These are phyloP conservation scores for Drosophila histrio DNA, from an alignment of 2,888 invertebrate genomes.

Conservation along the genomic window DNA sequence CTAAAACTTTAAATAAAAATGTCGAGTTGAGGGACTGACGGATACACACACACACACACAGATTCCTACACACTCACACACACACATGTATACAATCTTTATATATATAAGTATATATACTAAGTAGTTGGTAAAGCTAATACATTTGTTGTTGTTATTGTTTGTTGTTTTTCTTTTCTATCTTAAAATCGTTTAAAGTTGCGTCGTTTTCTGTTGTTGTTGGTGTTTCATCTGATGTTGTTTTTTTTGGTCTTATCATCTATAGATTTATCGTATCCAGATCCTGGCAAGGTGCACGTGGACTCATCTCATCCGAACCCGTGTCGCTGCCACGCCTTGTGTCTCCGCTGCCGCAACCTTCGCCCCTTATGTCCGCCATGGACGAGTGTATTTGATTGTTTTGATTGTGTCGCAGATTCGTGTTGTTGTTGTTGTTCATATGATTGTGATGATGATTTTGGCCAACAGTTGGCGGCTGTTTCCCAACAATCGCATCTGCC, in stretches of 20 bases:
- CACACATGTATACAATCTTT: not conserved
- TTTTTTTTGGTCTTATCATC: constrained; percentile 10
- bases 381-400: constrained; percentile 73
- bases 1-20: not conserved
- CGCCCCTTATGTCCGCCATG: constrained; percentile 70
- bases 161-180: constrained; percentile 9
- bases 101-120: constrained; percentile 30
- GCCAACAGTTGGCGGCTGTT: constrained; percentile 25
- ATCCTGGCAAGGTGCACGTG: constrained; percentile 89
- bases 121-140: constrained; percentile 39
- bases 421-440: constrained; percentile 65
- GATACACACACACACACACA: not conserved
- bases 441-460: constrained; percentile 1
- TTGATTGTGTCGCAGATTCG: constrained; percentile 69
- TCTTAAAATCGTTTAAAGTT: constrained; percentile 48
- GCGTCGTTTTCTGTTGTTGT: constrained; percentile 10
- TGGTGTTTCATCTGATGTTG: constrained; percentile 24
- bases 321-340: constrained; percentile 33
- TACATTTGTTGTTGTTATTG: constrained; percentile 36
- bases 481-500: constrained; percentile 38
- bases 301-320: constrained; percentile 81
- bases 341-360: constrained; percentile 45
- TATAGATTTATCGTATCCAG: constrained; percentile 90
- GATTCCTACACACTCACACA: not conserved
- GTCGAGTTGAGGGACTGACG: not conserved